phyloP scores from a whole-genome alignment of 2,797 vertebrate species.

The Channallabes apus region DNA sequence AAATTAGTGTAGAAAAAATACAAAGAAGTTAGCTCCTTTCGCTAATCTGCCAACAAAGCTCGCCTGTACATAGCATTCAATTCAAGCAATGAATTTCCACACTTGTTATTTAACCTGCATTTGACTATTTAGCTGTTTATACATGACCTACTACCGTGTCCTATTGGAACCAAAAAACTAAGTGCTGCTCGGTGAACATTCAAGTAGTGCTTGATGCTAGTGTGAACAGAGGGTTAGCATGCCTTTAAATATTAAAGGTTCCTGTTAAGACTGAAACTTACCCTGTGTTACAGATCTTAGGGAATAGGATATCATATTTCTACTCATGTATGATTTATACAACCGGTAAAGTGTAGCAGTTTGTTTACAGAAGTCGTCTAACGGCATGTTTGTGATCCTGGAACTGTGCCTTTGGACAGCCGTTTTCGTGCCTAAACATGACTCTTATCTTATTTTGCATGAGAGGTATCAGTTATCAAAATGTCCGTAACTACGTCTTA shows the following conservation, averaged over 20 bases:
- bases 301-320: not conserved
- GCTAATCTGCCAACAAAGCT: not conserved
- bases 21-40: not conserved
- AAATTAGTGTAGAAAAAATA: not conserved
- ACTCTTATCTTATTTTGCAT: not conserved
- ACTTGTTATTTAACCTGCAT: not conserved
- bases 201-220: not conserved
- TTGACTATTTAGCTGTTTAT: not conserved
- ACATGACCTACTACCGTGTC: not conserved
- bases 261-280: not conserved
- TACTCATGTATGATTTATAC: not conserved
- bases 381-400: not conserved
- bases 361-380: not conserved
- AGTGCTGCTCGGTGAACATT: not conserved
- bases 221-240: not conserved
- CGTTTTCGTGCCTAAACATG: constrained; percentile 15
- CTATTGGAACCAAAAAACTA: too few relatives aligned
- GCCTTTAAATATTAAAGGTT: not conserved
- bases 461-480: not conserved
- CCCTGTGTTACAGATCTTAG: not conserved
- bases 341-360: not conserved
- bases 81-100: too few relatives aligned
- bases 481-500: not conserved
- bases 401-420: not conserved
- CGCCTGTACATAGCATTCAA: not conserved